These are phyloP conservation scores for Beroe forskalii DNA, from an alignment of 37 sponge, comb jelly and placozoan genomes.

Conservation along the genomic window DNA sequence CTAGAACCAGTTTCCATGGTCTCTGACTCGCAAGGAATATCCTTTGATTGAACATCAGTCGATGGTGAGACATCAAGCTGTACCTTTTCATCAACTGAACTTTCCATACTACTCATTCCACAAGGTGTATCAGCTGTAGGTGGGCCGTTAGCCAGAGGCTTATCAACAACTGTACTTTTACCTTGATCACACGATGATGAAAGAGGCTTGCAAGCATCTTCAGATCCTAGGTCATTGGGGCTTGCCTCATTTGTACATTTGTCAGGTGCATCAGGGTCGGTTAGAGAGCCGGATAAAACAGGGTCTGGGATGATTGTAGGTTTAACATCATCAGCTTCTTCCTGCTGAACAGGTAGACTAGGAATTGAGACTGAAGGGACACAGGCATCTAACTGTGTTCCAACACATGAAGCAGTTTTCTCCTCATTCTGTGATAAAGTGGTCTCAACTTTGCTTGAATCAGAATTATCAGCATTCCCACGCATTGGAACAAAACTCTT, in stretches of 20 bases:
- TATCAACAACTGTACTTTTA: not conserved
- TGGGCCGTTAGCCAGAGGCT: too few relatives aligned
- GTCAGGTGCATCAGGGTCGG: not conserved
- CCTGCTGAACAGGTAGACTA: not conserved
- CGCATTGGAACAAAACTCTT: too few relatives aligned
- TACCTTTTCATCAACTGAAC: not conserved
- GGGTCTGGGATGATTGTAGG: too few relatives aligned
- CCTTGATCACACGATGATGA: not conserved
- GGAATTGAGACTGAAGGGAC: too few relatives aligned
- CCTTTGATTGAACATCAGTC: not conserved
- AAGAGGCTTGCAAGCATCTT: too few relatives aligned
- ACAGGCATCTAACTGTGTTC: too few relatives aligned
- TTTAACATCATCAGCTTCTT: not conserved
- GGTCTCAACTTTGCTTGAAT: not conserved
- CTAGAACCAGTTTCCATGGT: too few relatives aligned
- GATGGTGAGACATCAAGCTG: not conserved
- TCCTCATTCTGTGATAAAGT: too few relatives aligned
- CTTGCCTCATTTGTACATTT: too few relatives aligned
- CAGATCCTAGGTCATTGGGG: too few relatives aligned
- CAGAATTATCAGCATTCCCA: too few relatives aligned
- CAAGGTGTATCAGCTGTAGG: not conserved
- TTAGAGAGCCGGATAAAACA: not conserved
- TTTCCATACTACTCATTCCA: not conserved
- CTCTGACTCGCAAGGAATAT: not conserved
- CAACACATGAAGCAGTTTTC: too few relatives aligned